Conservation (phyloP, 2,797 vertebrate genomes). For the Otolemur crassicaudatus region DNA sequence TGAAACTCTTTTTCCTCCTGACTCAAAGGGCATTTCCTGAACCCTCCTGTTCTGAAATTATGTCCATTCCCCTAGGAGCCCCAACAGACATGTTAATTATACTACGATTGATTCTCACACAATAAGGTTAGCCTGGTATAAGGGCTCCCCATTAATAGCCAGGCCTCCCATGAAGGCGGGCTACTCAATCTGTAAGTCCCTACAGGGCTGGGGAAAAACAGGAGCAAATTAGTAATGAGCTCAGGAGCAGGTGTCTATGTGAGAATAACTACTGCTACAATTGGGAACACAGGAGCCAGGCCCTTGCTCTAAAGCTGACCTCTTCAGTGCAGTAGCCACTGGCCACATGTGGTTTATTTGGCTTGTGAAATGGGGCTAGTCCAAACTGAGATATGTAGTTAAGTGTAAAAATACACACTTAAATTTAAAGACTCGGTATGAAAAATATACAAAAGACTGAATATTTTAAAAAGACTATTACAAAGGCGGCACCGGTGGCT, state of each 20-base stretch:
- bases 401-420: background rate
- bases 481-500: no score
- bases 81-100: background rate
- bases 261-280: background rate
- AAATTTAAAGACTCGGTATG: background rate
- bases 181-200: background rate
- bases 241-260: background rate
- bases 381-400: background rate
- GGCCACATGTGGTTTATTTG: background rate
- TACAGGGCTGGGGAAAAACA: background rate
- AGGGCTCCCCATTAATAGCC: background rate
- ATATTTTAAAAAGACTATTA: background rate
- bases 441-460: background rate
- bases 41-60: background rate
- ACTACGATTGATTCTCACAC: background rate
- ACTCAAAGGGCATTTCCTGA: background rate
- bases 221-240: background rate
- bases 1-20: background rate
- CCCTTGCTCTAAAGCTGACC: background rate
- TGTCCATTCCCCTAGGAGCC: background rate
- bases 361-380: background rate
- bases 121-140: constrained; percentile 5
- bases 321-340: background rate
- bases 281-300: background rate
- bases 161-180: background rate